These are phyloP conservation scores for Lingula anatina DNA, from an alignment of 2,888 invertebrate genomes.

Conservation along the genomic window DNA sequence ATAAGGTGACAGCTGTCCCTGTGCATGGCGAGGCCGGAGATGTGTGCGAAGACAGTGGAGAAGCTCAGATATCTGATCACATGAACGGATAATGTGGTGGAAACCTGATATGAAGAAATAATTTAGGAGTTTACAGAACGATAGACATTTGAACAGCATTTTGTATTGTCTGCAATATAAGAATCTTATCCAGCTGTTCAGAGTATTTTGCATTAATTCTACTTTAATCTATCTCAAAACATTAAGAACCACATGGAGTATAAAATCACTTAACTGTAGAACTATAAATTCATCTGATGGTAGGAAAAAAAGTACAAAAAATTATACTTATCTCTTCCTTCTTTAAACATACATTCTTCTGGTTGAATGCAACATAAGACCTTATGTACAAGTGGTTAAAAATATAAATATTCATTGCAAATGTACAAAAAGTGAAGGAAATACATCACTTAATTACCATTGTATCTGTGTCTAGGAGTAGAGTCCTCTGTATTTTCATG, in stretches of 20 bases:
- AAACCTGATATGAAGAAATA: slow-evolving; percentile 15
- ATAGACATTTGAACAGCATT: too few species aligned
- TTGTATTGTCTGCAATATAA: too few species aligned
- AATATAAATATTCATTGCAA: too few species aligned
- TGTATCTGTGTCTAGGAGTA: slow-evolving; percentile 10
- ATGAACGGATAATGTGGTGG: slow-evolving; percentile 29
- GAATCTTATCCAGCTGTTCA: too few species aligned
- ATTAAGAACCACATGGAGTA: too few species aligned
- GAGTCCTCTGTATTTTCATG: slow-evolving; percentile 17
- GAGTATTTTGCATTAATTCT: too few species aligned
- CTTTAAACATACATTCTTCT: neutral
- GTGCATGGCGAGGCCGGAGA: slow-evolving; percentile 15
- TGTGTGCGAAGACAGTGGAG: slow-evolving; percentile 41
- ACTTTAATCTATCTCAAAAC: too few species aligned
- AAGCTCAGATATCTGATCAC: slow-evolving; percentile 48
- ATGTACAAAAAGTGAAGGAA: neutral
- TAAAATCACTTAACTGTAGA: too few species aligned
- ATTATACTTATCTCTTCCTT: neutral
- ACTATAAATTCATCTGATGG: too few species aligned
- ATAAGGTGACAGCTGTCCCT: slow-evolving; percentile 28
- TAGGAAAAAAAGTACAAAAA: neutral
- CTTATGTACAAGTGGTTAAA: neutral
- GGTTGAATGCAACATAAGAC: neutral
- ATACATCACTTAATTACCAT: slow-evolving; percentile 10
- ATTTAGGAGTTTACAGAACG: too few species aligned